These are phyloP conservation scores for Chiridota heheva DNA, from an alignment of 35 echinoderm and acorn worm species.

Conservation along the genomic window DNA sequence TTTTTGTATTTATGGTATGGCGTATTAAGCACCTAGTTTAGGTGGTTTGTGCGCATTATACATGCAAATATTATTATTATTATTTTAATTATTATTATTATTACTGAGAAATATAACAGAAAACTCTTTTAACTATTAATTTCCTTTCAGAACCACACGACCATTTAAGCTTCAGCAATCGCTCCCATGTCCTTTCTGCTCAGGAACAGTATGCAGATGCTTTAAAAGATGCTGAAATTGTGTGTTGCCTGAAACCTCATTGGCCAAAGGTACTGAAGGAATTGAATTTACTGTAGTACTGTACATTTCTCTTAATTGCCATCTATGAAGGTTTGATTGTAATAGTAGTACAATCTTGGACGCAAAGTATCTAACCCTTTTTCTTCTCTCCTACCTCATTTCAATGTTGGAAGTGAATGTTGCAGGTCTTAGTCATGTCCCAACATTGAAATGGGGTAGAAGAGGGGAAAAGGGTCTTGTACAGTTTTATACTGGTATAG, in stretches of 20 bases:
- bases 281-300: background rate
- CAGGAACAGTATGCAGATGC: constrained; percentile 37
- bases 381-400: no score
- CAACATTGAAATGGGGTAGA: no score
- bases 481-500: background rate
- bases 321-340: background rate
- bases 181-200: constrained; percentile 46
- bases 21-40: no score
- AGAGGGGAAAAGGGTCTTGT: background rate
- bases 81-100: background rate
- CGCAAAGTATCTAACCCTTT: background rate
- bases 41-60: no score
- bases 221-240: constrained; percentile 58
- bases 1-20: no score
- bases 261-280: constrained; percentile 72
- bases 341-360: background rate
- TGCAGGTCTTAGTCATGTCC: no score
- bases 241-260: constrained; percentile 66
- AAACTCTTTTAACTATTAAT: background rate
- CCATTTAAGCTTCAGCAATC: constrained; percentile 76
- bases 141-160: constrained; percentile 61
- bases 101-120: background rate
- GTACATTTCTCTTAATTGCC: background rate
- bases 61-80: background rate
- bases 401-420: no score